Percentiles rank a stretch among this genome's conserved stretches.
Conservation (phyloP, 1,140 invertebrate species). For the Nylanderia fulva region DNA sequence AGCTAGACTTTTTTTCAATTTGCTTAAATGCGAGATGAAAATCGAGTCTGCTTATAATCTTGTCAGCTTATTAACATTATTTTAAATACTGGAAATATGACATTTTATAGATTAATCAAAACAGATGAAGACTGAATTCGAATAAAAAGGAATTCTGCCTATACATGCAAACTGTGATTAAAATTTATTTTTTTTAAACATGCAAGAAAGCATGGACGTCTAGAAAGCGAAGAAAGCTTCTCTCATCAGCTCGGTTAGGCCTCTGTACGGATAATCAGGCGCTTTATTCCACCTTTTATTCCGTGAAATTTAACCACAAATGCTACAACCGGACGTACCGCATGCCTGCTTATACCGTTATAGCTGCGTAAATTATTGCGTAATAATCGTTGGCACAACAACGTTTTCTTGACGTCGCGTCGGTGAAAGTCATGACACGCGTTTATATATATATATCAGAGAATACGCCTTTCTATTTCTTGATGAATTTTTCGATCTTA, state of each 20-base stretch:
- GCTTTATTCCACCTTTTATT: constrained; percentile 26
- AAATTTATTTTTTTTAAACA: not conserved
- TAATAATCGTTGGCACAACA: constrained; percentile 8
- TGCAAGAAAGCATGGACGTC: not conserved
- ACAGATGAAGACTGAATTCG: no score
- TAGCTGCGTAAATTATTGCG: constrained; percentile 52
- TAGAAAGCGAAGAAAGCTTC: constrained; percentile 32
- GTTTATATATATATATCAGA: constrained; percentile 34
- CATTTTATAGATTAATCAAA: not conserved
- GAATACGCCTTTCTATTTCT: constrained; percentile 37
- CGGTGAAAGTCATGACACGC: constrained; percentile 31
- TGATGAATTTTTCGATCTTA: constrained; percentile 13
- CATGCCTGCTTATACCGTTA: constrained; percentile 24
- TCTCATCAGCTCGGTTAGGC: not conserved
- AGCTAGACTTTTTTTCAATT: not conserved
- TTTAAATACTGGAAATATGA: no score
- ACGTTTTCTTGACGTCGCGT: constrained; percentile 13
- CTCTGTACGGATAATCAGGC: not conserved
- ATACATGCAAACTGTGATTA: not conserved
- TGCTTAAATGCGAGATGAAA: not conserved
- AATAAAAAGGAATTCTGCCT: not conserved
- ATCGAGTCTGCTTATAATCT: not conserved
- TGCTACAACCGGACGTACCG: constrained; percentile 9
- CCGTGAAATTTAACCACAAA: constrained; percentile 24
- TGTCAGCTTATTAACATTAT: not conserved